These are phyloP conservation scores for Gymnothorax javanicus DNA, from an alignment of 2,797 vertebrate species.

Conservation along the genomic window DNA sequence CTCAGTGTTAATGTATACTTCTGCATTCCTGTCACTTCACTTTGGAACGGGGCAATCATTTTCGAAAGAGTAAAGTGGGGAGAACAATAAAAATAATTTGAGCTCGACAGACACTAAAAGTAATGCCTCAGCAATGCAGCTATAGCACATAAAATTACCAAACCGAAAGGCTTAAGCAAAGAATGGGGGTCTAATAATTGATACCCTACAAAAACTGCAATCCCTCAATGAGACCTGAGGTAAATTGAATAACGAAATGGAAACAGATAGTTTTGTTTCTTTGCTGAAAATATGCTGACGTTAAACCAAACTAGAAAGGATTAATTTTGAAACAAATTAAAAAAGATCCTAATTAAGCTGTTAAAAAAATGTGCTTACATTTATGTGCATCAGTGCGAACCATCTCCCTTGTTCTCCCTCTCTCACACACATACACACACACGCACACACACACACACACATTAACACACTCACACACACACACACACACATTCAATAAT, in stretches of 20 bases:
- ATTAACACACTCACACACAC: not conserved
- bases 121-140: constrained; percentile 48
- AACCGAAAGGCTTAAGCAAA: constrained; percentile 43
- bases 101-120: constrained; percentile 57
- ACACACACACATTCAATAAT: constrained; percentile 1
- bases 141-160: constrained; percentile 42
- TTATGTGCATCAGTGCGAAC: no score
- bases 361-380: no score
- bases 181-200: constrained; percentile 38
- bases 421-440: not conserved
- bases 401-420: not conserved
- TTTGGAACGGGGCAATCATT: constrained; percentile 36
- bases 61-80: constrained; percentile 21
- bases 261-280: not conserved
- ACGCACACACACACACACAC: not conserved
- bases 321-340: not conserved
- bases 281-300: not conserved
- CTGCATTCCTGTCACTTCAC: constrained; percentile 46
- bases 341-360: not conserved
- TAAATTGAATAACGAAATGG: not conserved
- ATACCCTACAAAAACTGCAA: not conserved
- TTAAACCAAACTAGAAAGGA: constrained; percentile 5
- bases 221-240: constrained; percentile 13
- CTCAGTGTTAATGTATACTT: constrained; percentile 40
- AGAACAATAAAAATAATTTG: constrained; percentile 43